Evolutionary conservation across 2,113 vertebrate genomes (phyloP), one percentile per base, ranked within the genome.

Genomic region (Mesitornis unicolor): DNA sequence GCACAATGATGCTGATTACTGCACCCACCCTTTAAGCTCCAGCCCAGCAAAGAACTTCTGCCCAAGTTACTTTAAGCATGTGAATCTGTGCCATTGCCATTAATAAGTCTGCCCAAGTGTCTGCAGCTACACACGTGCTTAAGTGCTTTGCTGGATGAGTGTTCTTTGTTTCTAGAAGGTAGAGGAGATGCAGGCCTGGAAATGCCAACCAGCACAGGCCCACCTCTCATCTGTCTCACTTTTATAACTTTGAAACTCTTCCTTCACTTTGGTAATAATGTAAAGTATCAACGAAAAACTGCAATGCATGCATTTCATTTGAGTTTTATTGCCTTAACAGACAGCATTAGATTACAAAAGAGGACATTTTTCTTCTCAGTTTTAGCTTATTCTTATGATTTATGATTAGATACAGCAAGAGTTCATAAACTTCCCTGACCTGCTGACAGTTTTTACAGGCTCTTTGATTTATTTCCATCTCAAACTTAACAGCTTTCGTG

Each of bases 401-500:
- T 98, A 99, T 98, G 97, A 97, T 97, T 98, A 98, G 97, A 98
- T 98, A 98, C 97, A 98, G 98, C 98, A 98, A 98, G 98, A 98
- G 98, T 98, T 99, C 98, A 99, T 98, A 99, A 98, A 98, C 98
- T 98, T 98, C 98, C 98, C 98, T 98, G 98, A 98, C 98, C 98
- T 97, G 98, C 97, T 98, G 98, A 98, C 98, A 98, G 98, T 98
- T 98, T 98, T 98, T 98, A 98, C 98, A 98, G 98, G 98, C 98
- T 97, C 97, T 97, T 98, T 98, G 98, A 99, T 99, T 99, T 98
- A 99, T 99, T 98, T 98, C 98, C 97, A 98, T 97, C 97, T 98
- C 98, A 97, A 98, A 98, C 98, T 98, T 98, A 98, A 98, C 97
- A 98, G 98, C 98, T 98, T 98, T 98, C 98, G 98, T 98, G 98